phyloP scores from a whole-genome alignment of 2,797 vertebrate genomes.

The Perdix hodgsoniae region DNA sequence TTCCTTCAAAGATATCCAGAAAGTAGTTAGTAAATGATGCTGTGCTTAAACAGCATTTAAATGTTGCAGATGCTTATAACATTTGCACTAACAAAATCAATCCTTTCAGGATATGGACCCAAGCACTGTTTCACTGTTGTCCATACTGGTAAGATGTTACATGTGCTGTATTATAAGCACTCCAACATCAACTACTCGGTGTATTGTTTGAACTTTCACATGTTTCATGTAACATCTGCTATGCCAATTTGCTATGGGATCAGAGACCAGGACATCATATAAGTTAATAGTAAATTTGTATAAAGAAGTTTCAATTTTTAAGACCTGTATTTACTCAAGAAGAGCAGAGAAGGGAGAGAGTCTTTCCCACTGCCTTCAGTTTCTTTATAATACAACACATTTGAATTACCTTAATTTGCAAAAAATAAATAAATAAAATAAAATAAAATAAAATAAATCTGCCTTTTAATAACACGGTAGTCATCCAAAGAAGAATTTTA shows the following conservation, averaged over 20 bases:
- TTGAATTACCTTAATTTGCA: neutral
- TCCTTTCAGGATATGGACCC: fast-evolving
- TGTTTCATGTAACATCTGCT: neutral
- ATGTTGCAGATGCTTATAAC: fast-evolving
- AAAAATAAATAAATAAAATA: neutral
- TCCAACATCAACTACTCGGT: neutral
- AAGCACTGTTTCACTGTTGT: neutral
- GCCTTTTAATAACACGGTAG: neutral
- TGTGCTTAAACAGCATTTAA: neutral
- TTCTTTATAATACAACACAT: neutral
- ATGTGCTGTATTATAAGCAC: neutral
- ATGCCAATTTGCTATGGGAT: neutral
- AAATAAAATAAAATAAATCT: no score
- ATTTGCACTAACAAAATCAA: neutral
- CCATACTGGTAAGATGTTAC: neutral
- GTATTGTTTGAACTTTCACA: neutral
- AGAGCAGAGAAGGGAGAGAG: fast-evolving
- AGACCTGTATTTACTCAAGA: neutral
- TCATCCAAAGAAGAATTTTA: neutral
- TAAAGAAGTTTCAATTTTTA: neutral
- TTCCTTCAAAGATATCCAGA: neutral
- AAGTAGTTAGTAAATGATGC: neutral
- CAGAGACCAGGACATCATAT: neutral
- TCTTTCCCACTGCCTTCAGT: neutral
- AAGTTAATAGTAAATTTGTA: neutral